Percentiles rank a stretch among this genome's conserved stretches.
Conservation (phyloP, 1,140 invertebrate species). For the Thaumatotibia leucotreta region DNA sequence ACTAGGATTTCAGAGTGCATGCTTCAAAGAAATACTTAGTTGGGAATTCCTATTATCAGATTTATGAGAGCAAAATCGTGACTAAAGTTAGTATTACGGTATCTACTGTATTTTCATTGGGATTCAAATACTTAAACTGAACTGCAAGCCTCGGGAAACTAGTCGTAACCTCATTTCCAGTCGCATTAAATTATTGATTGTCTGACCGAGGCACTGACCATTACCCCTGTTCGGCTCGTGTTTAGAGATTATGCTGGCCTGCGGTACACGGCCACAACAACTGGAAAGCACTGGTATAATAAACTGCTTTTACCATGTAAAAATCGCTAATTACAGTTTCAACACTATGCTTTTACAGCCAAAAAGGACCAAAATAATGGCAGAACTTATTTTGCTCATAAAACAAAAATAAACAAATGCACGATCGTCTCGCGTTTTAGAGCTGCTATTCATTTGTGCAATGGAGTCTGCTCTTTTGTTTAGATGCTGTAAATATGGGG, state of each 20-base stretch:
- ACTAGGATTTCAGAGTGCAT: not conserved
- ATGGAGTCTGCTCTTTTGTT: not conserved
- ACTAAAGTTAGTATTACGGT: not conserved
- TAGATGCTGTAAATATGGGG: not conserved
- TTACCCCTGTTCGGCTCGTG: not conserved
- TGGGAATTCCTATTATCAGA: too few relatives aligned
- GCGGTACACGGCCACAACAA: not conserved
- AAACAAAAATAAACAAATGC: slow-evolving; percentile 10
- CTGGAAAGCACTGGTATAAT: not conserved
- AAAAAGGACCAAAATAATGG: not conserved
- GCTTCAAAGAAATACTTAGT: not conserved
- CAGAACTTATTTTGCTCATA: not conserved
- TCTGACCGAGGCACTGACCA: not conserved
- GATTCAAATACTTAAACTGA: not conserved
- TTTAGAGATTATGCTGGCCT: not conserved
- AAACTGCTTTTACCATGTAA: not conserved
- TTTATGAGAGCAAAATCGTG: too few relatives aligned
- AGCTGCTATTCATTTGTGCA: slow-evolving; percentile 9
- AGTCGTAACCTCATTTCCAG: slow-evolving; percentile 8
- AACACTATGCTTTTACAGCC: not conserved
- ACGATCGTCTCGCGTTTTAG: slow-evolving; percentile 4
- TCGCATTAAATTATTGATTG: slow-evolving; percentile 2
- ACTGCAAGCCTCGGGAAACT: not conserved
- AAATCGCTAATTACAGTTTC: not conserved
- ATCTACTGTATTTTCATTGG: not conserved